These are phyloP conservation scores for Caenorhabditis sp. DNA, from an alignment of 2,888 invertebrate species.

Conservation along the genomic window DNA sequence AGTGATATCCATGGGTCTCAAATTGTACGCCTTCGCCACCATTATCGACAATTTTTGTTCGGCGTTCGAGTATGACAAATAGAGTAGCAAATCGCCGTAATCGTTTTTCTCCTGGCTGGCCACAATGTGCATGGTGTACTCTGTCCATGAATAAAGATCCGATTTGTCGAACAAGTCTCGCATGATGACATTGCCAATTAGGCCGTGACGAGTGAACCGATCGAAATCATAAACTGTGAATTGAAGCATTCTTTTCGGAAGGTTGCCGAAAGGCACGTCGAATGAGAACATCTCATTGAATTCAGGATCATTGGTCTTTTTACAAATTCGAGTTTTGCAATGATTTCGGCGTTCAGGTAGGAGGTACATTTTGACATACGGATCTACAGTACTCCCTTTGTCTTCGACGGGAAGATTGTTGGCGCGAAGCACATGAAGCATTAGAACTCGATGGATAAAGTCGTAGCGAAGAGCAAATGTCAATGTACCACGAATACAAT, in stretches of 20 bases:
- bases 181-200: conserved; percentile 83
- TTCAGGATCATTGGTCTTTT: conserved; percentile 59
- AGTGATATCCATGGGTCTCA: conserved; percentile 91
- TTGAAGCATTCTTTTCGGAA: conserved; percentile 81
- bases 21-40: conserved; percentile 87
- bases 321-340: conserved; percentile 80
- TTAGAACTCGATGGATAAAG: conserved; percentile 81
- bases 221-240: conserved; percentile 89
- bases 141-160: conserved; percentile 82
- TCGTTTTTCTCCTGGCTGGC: conserved; percentile 86
- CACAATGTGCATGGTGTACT: conserved; percentile 85
- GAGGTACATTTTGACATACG: conserved; percentile 85
- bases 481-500: conserved; percentile 79
- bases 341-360: conserved; percentile 86
- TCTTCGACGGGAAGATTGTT: conserved; percentile 77
- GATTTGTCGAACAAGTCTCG: conserved; percentile 82
- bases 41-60: conserved; percentile 89
- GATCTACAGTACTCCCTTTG: conserved; percentile 85
- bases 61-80: conserved; percentile 87
- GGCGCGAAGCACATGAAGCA: conserved; percentile 72
- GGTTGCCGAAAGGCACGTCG: conserved; percentile 81
- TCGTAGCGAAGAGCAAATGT: conserved; percentile 84
- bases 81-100: conserved; percentile 89
- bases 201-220: conserved; percentile 85
- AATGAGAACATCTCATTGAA: conserved; percentile 79